Conservation (phyloP, 2,113 vertebrate species). For the Dasyprocta punctata region DNA sequence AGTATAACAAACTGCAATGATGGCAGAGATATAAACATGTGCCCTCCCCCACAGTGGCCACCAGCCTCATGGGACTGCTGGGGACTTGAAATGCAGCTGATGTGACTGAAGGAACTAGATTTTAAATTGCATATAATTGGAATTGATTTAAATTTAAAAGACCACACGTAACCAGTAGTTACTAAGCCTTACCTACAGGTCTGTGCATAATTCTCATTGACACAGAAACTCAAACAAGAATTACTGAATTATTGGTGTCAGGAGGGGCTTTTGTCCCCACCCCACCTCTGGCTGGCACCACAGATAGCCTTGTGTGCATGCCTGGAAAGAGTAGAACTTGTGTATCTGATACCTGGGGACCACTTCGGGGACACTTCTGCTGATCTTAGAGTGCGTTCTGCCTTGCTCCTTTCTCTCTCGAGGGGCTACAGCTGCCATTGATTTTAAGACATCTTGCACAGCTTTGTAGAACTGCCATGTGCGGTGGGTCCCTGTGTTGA, state of each 20-base stretch:
- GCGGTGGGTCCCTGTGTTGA: background rate
- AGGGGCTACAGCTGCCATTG: background rate
- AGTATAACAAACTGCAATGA: fast-evolving
- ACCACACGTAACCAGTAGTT: too few relatives aligned
- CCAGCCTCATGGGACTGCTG: fast-evolving
- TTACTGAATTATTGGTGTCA: background rate
- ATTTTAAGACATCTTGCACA: background rate
- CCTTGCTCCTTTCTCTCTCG: background rate
- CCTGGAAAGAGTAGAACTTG: background rate
- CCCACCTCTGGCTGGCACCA: background rate
- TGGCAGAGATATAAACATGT: fast-evolving
- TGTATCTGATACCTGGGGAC: too few relatives aligned
- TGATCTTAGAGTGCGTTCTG: fast-evolving
- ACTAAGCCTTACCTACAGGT: background rate
- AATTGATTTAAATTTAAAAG: background rate
- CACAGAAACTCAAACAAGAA: background rate
- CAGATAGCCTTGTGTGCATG: background rate
- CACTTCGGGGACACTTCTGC: background rate
- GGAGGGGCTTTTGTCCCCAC: too few relatives aligned
- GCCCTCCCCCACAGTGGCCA: background rate
- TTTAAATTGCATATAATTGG: background rate
- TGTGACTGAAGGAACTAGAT: background rate
- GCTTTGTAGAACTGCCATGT: background rate
- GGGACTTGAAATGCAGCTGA: too few relatives aligned
- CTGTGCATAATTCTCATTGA: background rate